Base-by-base conservation (phyloP, 2,888 invertebrate species). In the Chironomus tentans region DNA sequence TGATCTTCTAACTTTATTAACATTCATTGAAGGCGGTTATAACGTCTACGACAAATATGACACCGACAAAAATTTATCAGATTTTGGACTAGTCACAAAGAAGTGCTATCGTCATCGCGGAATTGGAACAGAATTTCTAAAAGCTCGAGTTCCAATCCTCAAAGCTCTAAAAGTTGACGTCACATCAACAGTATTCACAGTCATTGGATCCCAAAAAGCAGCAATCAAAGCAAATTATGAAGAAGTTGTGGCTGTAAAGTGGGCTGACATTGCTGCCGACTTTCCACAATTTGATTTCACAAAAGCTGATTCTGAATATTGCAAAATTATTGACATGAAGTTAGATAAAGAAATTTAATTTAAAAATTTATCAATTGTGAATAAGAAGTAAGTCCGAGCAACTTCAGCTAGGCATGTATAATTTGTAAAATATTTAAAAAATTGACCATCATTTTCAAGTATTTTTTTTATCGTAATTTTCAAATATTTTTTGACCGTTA, bases 161-260 rank as follows among this genome's bases (percentile, higher is more conserved):
- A 62, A 65, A 22, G 65, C 65, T 48, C 50, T 74, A 15, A 47
- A 68, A 2, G 18, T 74, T n/a, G 48, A 74, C 47, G 46, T 74
- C n/a, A 74, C 74, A 15, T 65, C 74, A 22, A 47, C 65, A 24
- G 68, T 68, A 7, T 74, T 74, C 10, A 74, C 74, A 15, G 62
- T 65, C 22, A 74, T 74, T 12, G 65, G 65, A 48, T 74, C 74
- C 13, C 74, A 74, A 48, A 74, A 28, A 18, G 65, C 74, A 12
- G 74, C 74, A n/a, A 10, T 61, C 6, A 65, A 68, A 12, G 74
- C 65, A 24, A 65, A 65, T 65, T 65, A 65, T 24, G 22, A 21
- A 10, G 21, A 24, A 24, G 24, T 13, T 22, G 18, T 65, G 6
- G 6, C 21, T 21, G 21, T 65, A 13, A 65, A 13, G 13, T 65